phyloP scores from a whole-genome alignment of 2,888 invertebrate genomes.

The Tribolium freemani region DNA sequence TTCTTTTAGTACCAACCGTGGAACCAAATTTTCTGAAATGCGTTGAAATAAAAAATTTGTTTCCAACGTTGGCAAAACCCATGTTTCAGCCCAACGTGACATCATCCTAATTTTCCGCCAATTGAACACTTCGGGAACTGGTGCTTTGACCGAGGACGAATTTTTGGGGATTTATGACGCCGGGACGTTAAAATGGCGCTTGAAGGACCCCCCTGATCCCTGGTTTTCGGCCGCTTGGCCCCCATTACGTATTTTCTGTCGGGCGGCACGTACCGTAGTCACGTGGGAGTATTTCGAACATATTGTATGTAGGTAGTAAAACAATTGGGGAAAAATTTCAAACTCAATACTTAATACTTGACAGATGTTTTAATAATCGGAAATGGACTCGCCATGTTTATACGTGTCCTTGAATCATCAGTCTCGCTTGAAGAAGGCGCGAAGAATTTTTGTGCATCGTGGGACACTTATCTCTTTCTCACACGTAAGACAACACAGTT shows the following conservation, averaged over 20 bases:
- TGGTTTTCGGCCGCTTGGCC: slow-evolving; percentile 79
- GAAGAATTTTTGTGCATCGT: slow-evolving; percentile 77
- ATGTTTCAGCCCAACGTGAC: slow-evolving; percentile 75
- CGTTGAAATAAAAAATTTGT: no score
- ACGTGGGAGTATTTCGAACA: slow-evolving; percentile 82
- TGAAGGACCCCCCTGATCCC: slow-evolving; percentile 77
- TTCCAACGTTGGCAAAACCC: neutral
- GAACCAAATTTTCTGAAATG: no score
- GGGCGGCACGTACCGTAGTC: slow-evolving; percentile 75
- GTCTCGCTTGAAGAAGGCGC: slow-evolving; percentile 75
- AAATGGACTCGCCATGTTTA: slow-evolving; percentile 82
- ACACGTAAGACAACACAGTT: slow-evolving; percentile 68
- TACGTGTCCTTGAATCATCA: slow-evolving; percentile 77
- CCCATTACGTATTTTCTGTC: slow-evolving; percentile 75
- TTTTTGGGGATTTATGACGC: slow-evolving; percentile 82
- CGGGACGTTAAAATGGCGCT: slow-evolving; percentile 81
- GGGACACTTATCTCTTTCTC: slow-evolving; percentile 83
- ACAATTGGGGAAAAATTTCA: neutral
- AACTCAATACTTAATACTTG: slow-evolving; percentile 1
- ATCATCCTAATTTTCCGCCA: slow-evolving; percentile 86
- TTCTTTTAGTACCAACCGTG: no score
- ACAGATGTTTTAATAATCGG: slow-evolving; percentile 80
- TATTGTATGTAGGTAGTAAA: slow-evolving; percentile 75
- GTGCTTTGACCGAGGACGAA: slow-evolving; percentile 79
- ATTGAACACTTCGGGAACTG: slow-evolving; percentile 78